Conservation (phyloP, 2,888 invertebrate genomes). For the Amphiduros pacificus region DNA sequence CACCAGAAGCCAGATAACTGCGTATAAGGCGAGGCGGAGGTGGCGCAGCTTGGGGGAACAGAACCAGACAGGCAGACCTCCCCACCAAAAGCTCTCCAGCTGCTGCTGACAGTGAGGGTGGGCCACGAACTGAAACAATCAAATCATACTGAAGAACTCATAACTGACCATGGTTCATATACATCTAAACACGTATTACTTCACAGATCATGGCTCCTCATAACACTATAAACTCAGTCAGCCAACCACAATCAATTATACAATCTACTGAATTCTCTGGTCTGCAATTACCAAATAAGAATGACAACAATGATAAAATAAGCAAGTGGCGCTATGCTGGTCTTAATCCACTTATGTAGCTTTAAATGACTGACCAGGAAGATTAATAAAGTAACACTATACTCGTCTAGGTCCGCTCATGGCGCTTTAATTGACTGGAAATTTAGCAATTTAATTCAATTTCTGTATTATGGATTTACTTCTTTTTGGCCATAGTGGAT, state of each 20-base stretch:
- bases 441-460: neutral
- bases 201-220: neutral
- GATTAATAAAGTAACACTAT: too few species aligned
- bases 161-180: too few species aligned
- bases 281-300: too few species aligned
- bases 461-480: neutral
- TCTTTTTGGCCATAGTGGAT: slow-evolving; percentile 14
- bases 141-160: neutral
- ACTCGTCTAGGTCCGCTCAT: too few species aligned
- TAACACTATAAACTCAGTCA: too few species aligned
- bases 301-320: neutral
- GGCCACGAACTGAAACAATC: slow-evolving; percentile 10
- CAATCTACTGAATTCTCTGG: too few species aligned
- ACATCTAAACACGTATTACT: too few species aligned
- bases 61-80: slow-evolving; percentile 6
- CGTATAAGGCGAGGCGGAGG: neutral
- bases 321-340: neutral
- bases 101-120: slow-evolving; percentile 15
- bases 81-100: slow-evolving; percentile 6
- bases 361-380: too few species aligned
- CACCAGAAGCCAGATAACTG: neutral
- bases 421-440: too few species aligned
- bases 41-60: neutral
- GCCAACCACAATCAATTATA: too few species aligned
- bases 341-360: neutral